Evolutionary conservation across 2,113 vertebrate genomes (phyloP).

Genomic region (Pan paniscus): DNA sequence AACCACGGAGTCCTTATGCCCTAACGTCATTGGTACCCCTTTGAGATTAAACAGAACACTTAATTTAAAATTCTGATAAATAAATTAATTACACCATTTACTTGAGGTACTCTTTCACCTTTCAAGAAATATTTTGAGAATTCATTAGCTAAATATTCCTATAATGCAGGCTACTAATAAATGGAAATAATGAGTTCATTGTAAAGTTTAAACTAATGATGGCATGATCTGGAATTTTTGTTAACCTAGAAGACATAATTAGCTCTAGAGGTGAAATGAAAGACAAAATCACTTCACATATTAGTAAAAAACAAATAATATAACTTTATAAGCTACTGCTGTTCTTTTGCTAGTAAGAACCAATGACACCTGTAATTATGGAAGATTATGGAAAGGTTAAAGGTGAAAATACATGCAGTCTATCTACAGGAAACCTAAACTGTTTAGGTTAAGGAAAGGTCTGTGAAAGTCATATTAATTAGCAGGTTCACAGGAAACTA

Average conservation of each 20-base stretch:
- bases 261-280: conserved; percentile 53
- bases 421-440: conserved; percentile 58
- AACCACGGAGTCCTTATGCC: background rate
- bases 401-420: conserved; percentile 50
- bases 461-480: conserved; percentile 49
- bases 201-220: conserved; percentile 54
- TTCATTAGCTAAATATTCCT: conserved; percentile 20
- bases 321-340: conserved; percentile 19
- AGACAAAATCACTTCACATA: conserved; percentile 32
- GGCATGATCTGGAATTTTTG: conserved; percentile 7
- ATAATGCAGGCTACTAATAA: conserved; percentile 12
- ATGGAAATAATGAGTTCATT: conserved; percentile 48
- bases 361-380: conserved; percentile 55
- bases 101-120: conserved; percentile 42
- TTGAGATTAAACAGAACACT: conserved; percentile 34
- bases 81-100: conserved; percentile 37
- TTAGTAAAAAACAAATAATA: conserved; percentile 41
- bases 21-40: background rate
- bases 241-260: conserved; percentile 62
- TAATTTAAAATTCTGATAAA: conserved; percentile 22
- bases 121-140: conserved; percentile 21
- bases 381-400: conserved; percentile 61
- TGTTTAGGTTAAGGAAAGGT: conserved; percentile 65
- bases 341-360: conserved; percentile 47
- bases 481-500: conserved; percentile 22